Evolutionary conservation across 2,888 invertebrate genomes (phyloP), one percentile per base, ranked within the genome.

Genomic region (Notocelia uddmanniana): DNA sequence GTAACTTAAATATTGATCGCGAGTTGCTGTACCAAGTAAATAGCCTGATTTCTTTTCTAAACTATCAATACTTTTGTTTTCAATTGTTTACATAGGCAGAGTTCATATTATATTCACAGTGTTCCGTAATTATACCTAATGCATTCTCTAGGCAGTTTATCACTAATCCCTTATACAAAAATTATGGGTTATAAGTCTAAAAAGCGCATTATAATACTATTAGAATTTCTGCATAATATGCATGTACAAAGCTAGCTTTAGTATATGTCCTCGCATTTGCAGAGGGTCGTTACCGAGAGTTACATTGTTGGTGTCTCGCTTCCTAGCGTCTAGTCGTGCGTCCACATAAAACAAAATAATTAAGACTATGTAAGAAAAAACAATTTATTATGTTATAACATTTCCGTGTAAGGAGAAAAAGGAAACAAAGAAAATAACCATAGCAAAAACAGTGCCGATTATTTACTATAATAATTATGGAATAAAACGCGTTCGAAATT

Each of bases 371-470:
- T 88, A 88, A 88, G 87, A 85, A 85, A 85, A 89, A 89, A 92
- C 90, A 88, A 83, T 89, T 92, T 91, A 91, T 90, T 86, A 87
- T 80, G 81, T 88, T 87, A 84, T 87, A 92, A 91, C 88, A 88
- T 85, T 85, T 85, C 85, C 83, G 80, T 82, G 82, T 81, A 81
- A 83, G 84, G 86, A 87, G 82, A 85, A 85, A 88, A 85, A 80
- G 79, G 88, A 88, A 89, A 83, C 83, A 87, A 88, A 82, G 79
- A 86, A 85, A 89, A 85, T 87, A 90, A 89, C 85, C 87, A 90
- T 83, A 86, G 87, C 84, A 87, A 90, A 88, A 93, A 92, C 92
- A 93, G 90, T 91, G 92, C 92, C 91, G 89, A 93, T 90, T 88
- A 89, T 81, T 82, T 82, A 82, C 83, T 87, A 87, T 82, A 81